These are phyloP conservation scores for Leptoteleia sp. DNA, from an alignment of 1,140 invertebrate genomes.

Conservation along the genomic window DNA sequence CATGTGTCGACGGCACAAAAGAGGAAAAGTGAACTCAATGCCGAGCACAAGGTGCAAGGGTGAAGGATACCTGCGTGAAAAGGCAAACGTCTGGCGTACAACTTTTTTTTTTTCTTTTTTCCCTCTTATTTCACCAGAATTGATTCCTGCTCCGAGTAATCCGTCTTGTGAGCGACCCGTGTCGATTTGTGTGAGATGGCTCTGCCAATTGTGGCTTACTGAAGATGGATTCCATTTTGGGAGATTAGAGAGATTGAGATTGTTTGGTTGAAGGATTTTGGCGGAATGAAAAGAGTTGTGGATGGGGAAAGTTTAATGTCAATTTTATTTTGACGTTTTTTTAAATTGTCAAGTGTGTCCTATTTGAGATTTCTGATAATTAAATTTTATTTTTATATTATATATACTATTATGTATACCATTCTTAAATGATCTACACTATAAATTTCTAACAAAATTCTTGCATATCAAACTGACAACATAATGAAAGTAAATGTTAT, in stretches of 20 bases:
- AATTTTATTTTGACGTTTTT: not conserved
- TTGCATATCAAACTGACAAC: too few species aligned
- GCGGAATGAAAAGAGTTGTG: not conserved
- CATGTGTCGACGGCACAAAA: constrained; percentile 21
- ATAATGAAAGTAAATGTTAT: too few species aligned
- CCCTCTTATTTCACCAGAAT: constrained; percentile 9
- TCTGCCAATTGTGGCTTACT: constrained; percentile 10
- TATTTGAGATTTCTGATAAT: too few species aligned
- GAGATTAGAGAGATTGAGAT: constrained; percentile 5
- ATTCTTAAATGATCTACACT: too few species aligned
- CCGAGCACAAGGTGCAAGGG: constrained; percentile 41
- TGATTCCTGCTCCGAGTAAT: constrained; percentile 55
- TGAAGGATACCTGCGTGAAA: constrained; percentile 61
- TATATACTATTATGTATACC: too few species aligned
- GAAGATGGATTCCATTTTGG: not conserved
- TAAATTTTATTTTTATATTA: too few species aligned
- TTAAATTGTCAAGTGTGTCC: too few species aligned
- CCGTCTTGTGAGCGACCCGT: constrained; percentile 36
- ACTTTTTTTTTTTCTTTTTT: constrained; percentile 3
- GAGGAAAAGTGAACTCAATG: constrained; percentile 44
- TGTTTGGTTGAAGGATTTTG: not conserved
- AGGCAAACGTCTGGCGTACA: constrained; percentile 45
- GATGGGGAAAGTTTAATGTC: not conserved
- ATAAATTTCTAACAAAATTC: too few species aligned
- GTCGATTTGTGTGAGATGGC: constrained; percentile 22